These are phyloP conservation scores for Drosophila mayaguana DNA, from an alignment of 2,888 invertebrate species.

Conservation along the genomic window DNA sequence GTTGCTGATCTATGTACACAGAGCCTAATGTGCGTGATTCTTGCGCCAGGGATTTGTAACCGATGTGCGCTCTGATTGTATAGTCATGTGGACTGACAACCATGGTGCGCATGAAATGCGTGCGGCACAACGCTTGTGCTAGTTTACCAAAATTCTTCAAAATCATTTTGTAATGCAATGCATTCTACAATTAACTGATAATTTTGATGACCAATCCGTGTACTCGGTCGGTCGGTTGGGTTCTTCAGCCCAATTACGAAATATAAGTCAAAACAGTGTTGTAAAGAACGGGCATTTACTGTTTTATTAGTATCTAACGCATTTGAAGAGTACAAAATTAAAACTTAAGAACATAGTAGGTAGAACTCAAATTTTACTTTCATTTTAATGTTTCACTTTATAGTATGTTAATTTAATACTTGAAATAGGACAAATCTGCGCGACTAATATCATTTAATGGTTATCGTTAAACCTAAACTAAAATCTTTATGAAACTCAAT, in stretches of 20 bases:
- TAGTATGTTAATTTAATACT: neutral
- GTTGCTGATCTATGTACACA: conserved; percentile 6
- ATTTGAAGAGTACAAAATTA: neutral
- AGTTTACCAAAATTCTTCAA: conserved; percentile 59
- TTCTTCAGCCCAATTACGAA: conserved; percentile 55
- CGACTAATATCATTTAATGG: neutral
- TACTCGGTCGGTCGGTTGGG: conserved; percentile 7
- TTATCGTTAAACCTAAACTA: neutral
- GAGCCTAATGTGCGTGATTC: conserved; percentile 16
- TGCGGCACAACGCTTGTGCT: conserved; percentile 44
- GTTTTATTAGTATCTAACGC: conserved; percentile 10
- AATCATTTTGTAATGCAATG: conserved; percentile 57
- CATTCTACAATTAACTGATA: conserved; percentile 46
- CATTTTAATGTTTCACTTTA: too few relatives aligned
- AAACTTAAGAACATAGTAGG: neutral
- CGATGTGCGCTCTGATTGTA: conserved; percentile 11
- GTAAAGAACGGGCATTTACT: conserved; percentile 15
- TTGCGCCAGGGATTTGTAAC: conserved; percentile 2
- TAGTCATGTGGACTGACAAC: conserved; percentile 12
- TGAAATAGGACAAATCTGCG: neutral
- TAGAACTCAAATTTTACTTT: neutral
- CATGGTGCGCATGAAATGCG: conserved; percentile 27
- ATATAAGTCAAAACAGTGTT: conserved; percentile 49
- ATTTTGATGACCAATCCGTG: conserved; percentile 14
- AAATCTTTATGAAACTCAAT: neutral